Evolutionary conservation across 2,888 invertebrate species (phyloP).

Genomic region (Drymonia ruficornis): DNA sequence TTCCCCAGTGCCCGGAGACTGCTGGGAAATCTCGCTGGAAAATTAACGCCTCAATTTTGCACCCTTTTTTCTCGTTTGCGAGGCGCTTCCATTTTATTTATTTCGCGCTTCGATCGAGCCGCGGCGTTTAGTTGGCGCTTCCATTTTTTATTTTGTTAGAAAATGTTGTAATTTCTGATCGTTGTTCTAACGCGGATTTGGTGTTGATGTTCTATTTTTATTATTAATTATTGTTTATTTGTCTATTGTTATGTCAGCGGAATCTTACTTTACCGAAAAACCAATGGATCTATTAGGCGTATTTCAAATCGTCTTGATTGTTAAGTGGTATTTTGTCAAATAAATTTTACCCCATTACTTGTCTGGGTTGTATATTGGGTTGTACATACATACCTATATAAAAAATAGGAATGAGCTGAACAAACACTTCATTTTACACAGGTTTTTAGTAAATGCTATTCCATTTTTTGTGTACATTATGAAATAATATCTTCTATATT

Average conservation of each 20-base stretch:
- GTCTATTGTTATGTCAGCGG: too few relatives aligned
- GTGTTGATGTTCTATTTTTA: conserved; percentile 9
- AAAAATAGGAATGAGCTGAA: too few relatives aligned
- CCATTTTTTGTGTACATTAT: conserved; percentile 9
- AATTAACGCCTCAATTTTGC: conserved; percentile 81
- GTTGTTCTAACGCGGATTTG: conserved; percentile 35
- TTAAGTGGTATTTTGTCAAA: too few relatives aligned
- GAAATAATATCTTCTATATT: background rate
- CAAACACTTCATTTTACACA: background rate
- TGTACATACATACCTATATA: too few relatives aligned
- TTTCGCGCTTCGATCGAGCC: conserved; percentile 77
- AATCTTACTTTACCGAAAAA: too few relatives aligned
- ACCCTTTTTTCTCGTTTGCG: conserved; percentile 70
- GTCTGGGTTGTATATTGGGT: too few relatives aligned
- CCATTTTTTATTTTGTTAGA: conserved; percentile 61
- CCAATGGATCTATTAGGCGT: too few relatives aligned
- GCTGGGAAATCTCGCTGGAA: conserved; percentile 82
- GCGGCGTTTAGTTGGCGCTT: conserved; percentile 69
- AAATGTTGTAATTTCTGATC: conserved; percentile 53
- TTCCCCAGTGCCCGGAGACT: conserved; percentile 62
- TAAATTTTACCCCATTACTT: too few relatives aligned
- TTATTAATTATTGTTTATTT: too few relatives aligned
- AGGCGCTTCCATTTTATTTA: conserved; percentile 77
- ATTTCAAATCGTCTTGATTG: too few relatives aligned
- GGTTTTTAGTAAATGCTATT: background rate